Conservation (phyloP, 2,797 vertebrate genomes). For the Peromyscus eremicus region DNA sequence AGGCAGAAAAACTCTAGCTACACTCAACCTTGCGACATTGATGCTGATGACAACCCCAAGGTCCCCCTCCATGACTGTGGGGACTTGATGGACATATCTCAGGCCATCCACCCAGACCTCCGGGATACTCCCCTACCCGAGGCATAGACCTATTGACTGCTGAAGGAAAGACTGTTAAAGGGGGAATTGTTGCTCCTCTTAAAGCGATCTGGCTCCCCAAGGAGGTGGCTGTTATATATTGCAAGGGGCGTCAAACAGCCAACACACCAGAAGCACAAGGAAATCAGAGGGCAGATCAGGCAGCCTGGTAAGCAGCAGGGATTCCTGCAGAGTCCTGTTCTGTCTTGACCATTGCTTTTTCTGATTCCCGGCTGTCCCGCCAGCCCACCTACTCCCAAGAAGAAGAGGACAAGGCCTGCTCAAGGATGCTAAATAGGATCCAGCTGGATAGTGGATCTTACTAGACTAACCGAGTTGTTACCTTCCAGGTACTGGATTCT, state of each 20-base stretch:
- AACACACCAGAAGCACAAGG: background rate
- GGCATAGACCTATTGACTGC: background rate
- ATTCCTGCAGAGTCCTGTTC: background rate
- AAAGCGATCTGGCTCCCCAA: background rate
- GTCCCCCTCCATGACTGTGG: background rate
- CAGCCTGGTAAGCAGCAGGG: background rate
- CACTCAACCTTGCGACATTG: background rate
- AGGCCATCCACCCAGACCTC: background rate
- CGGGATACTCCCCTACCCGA: background rate
- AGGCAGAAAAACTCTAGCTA: no score
- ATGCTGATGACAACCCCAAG: background rate
- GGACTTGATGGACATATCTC: background rate
- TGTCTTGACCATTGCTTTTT: background rate
- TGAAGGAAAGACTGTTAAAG: background rate
- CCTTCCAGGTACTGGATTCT: background rate
- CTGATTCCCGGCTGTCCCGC: no score
- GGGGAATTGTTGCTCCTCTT: background rate
- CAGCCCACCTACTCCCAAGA: background rate
- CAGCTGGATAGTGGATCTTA: background rate
- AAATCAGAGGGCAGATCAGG: background rate
- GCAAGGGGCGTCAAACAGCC: background rate
- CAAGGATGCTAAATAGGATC: background rate
- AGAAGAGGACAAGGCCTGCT: background rate
- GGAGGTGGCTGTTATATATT: background rate
- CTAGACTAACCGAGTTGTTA: background rate